Evolutionary conservation across 2,797 vertebrate species (phyloP).

Genomic region (Valencia hispanica): DNA sequence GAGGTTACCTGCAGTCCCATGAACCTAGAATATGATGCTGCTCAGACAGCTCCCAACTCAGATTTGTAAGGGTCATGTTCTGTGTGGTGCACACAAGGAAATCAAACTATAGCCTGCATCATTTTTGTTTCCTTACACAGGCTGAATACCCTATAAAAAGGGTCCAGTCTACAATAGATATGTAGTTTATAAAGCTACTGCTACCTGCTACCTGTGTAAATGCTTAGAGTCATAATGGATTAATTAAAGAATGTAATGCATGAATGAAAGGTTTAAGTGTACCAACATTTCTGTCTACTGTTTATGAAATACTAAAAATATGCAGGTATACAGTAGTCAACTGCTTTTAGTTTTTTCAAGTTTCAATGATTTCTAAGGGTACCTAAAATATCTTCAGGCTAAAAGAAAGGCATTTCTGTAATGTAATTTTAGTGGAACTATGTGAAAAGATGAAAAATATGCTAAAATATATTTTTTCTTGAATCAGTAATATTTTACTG

Average conservation of each 20-base stretch:
- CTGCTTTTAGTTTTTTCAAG: background rate
- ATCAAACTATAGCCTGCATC: background rate
- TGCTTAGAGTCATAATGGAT: background rate
- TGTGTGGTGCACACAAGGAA: background rate
- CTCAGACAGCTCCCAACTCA: background rate
- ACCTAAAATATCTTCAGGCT: background rate
- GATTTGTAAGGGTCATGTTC: background rate
- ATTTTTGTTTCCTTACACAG: background rate
- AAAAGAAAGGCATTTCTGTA: background rate
- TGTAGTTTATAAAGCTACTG: background rate
- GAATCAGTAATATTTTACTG: background rate
- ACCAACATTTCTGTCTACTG: background rate
- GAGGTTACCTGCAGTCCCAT: background rate
- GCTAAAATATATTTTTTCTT: background rate
- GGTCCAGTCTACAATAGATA: background rate
- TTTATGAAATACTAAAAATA: background rate
- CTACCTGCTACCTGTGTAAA: background rate
- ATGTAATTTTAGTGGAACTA: background rate
- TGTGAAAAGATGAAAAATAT: background rate
- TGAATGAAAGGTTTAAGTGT: background rate
- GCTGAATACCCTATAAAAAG: background rate
- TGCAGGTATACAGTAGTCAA: background rate
- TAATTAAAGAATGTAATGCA: background rate
- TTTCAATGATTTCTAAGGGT: background rate
- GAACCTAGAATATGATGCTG: background rate